These are phyloP conservation scores for Oscarella lobularis DNA, from an alignment of 37 sponge, comb jelly and placozoan species.

Conservation along the genomic window DNA sequence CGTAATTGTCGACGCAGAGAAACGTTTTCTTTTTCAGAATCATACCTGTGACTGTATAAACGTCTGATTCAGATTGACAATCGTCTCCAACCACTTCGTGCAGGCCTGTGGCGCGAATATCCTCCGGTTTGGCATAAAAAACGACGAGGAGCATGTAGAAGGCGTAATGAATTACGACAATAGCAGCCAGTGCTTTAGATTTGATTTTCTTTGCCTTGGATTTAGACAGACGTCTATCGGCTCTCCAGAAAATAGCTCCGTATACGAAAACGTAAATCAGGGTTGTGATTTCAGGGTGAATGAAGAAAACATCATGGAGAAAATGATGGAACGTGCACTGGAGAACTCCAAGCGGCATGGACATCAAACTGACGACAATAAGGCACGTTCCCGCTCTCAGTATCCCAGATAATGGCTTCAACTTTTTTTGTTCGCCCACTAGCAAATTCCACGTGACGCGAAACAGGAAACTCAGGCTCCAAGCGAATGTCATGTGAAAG, in stretches of 20 bases:
- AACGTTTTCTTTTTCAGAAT: conserved; percentile 9
- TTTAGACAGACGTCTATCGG: not conserved
- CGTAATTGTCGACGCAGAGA: conserved; percentile 18
- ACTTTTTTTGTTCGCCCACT: not conserved
- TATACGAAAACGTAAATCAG: conserved; percentile 8
- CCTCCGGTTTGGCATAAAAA: conserved; percentile 16
- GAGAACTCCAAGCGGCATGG: conserved; percentile 17
- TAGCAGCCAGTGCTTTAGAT: conserved; percentile 9
- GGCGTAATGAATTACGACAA: conserved; percentile 12
- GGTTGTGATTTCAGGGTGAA: conserved; percentile 24
- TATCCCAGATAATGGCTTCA: not conserved
- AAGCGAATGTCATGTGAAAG: conserved; percentile 28
- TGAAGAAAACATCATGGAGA: conserved; percentile 17
- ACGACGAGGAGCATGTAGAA: conserved; percentile 20
- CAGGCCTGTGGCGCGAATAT: conserved; percentile 12
- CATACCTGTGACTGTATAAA: conserved; percentile 15
- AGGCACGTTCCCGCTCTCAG: conserved; percentile 1
- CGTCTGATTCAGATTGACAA: not conserved
- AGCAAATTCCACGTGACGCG: conserved; percentile 9
- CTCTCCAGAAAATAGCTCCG: conserved; percentile 16
- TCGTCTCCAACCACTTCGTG: conserved; percentile 21
- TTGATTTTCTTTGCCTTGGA: not conserved
- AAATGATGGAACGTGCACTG: conserved; percentile 15
- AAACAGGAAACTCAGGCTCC: conserved; percentile 15
- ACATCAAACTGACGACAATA: conserved; percentile 7